Conservation (phyloP, 2,888 invertebrate species). For the Isotomurus palustris region DNA sequence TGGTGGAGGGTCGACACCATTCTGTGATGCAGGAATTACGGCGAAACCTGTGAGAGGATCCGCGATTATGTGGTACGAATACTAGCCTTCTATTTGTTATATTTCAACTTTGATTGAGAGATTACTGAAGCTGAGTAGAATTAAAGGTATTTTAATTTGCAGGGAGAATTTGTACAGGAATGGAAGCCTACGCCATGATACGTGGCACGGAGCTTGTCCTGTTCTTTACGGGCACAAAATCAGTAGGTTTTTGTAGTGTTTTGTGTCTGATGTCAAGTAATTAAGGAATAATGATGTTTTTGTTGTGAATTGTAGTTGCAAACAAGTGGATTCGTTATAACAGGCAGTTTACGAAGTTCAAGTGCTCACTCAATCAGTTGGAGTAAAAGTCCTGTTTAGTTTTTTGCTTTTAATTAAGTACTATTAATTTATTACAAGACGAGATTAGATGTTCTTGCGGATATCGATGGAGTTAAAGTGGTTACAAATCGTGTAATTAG, state of each 20-base stretch:
- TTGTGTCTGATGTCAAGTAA: neutral
- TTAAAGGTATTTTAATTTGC: neutral
- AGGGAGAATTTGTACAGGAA: constrained; percentile 1
- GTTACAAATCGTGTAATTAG: too few species aligned
- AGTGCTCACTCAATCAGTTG: constrained; percentile 11
- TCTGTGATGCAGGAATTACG: neutral
- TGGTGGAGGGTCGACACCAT: neutral
- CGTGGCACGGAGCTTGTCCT: constrained; percentile 5
- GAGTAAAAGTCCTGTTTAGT: too few species aligned
- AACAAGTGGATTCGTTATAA: constrained; percentile 11
- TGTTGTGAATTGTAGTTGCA: neutral
- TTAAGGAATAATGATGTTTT: neutral
- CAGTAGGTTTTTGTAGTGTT: neutral
- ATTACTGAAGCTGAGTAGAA: too few species aligned
- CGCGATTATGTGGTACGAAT: neutral
- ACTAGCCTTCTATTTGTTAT: neutral
- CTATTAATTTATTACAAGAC: too few species aligned
- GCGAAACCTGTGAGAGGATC: neutral
- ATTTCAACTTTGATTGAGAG: too few species aligned
- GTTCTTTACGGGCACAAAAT: constrained; percentile 4
- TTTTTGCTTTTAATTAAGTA: too few species aligned
- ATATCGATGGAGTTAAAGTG: too few species aligned
- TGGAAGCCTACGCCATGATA: constrained; percentile 1
- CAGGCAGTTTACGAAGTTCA: neutral
- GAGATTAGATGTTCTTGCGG: too few species aligned